These are phyloP conservation scores for Acrobasis consociella DNA, from an alignment of 2,888 invertebrate genomes.

Conservation along the genomic window DNA sequence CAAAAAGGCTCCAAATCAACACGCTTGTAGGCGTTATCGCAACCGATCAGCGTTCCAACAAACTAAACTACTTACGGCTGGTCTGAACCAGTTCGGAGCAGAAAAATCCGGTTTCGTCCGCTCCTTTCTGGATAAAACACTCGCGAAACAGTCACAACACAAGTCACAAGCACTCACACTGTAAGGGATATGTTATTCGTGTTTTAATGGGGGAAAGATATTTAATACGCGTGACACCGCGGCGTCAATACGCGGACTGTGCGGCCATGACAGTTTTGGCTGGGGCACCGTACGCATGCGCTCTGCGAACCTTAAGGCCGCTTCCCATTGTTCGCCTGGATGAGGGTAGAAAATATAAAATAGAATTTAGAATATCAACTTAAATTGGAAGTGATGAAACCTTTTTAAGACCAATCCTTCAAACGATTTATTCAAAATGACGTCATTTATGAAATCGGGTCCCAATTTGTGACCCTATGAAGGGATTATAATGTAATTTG, in stretches of 20 bases:
- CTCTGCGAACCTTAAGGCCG: conserved; percentile 57
- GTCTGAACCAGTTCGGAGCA: conserved; percentile 49
- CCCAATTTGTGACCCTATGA: not conserved
- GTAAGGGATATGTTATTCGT: conserved; percentile 29
- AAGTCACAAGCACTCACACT: conserved; percentile 40
- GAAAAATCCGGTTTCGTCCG: conserved; percentile 54
- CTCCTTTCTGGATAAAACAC: conserved; percentile 34
- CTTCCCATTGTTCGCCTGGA: conserved; percentile 65
- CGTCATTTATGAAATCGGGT: conserved; percentile 30
- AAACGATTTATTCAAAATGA: conserved; percentile 39
- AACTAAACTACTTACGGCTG: conserved; percentile 58
- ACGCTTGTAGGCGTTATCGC: conserved; percentile 31
- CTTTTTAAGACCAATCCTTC: conserved; percentile 51
- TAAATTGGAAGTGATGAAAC: conserved; percentile 55
- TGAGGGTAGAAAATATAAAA: conserved; percentile 33
- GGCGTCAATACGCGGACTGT: conserved; percentile 77
- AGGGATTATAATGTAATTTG: not conserved
- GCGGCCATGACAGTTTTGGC: conserved; percentile 72
- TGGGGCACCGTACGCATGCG: conserved; percentile 71
- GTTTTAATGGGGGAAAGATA: conserved; percentile 30
- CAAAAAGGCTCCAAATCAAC: conserved; percentile 33
- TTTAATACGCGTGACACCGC: conserved; percentile 51
- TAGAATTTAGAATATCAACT: conserved; percentile 30
- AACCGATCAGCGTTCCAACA: conserved; percentile 28
- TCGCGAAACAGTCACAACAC: conserved; percentile 29